These are phyloP conservation scores for Protobothrops mucrosquamatus DNA, from an alignment of 2,113 vertebrate species.

Conservation along the genomic window DNA sequence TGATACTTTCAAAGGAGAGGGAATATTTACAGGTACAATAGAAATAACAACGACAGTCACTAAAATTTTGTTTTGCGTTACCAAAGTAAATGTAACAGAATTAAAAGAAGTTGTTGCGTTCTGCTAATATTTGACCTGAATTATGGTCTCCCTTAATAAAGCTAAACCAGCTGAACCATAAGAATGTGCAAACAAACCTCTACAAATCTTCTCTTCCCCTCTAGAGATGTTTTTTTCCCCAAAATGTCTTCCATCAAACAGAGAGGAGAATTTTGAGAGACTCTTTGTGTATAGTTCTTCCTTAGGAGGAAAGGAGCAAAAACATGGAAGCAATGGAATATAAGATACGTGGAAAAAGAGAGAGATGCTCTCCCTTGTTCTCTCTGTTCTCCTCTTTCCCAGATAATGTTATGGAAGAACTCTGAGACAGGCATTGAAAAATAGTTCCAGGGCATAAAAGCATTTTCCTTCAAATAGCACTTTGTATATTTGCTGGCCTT, in stretches of 20 bases:
- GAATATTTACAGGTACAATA: constrained; percentile 19
- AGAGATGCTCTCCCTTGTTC: background rate
- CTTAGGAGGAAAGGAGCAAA: background rate
- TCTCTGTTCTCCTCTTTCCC: background rate
- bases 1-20: constrained; percentile 38
- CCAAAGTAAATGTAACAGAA: background rate
- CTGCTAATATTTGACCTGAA: background rate
- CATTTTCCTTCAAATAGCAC: background rate
- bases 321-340: background rate
- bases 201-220: background rate
- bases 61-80: constrained; percentile 22
- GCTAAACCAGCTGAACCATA: background rate
- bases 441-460: background rate
- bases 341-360: background rate
- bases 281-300: background rate
- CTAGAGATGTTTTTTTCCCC: background rate
- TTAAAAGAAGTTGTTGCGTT: constrained; percentile 1
- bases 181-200: background rate
- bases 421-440: background rate
- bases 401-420: background rate
- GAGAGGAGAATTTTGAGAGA: background rate
- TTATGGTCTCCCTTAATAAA: background rate
- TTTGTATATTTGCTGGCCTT: background rate
- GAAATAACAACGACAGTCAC: constrained; percentile 15
- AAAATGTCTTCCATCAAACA: background rate